Evolutionary conservation across 1,140 invertebrate genomes (phyloP), one percentile per base, ranked within the genome.

Genomic region (Pseudomyrmex dendroicus): DNA sequence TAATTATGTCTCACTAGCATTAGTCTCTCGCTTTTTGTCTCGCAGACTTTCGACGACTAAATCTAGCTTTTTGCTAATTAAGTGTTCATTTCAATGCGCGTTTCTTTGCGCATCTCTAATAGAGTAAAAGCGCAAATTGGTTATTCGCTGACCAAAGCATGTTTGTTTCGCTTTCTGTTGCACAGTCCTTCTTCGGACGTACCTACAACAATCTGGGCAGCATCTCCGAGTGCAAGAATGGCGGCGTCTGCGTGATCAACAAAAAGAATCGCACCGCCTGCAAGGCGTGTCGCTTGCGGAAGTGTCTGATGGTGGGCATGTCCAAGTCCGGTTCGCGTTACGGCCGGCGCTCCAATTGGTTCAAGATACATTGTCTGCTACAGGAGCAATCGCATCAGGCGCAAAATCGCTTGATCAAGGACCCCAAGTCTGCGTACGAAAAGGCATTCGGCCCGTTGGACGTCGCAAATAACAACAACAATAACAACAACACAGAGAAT

Each of bases 261-360:
- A 98, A 98, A 94, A 98, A 98, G 94, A 99, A 98, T 92, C 95
- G 98, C 46, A 99, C 98, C 17, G 97, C 98, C 10, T 99, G 98
- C 94, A 99, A 99, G 93, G 97, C 98, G 0, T 99, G 98, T 92
- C 95, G 98, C 2, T 95, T 99, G 77, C 95, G 97, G 67, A 99
- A 99, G 93, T 99, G 98, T 92, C 95, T 99, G 9, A 94, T 97
- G 92, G 98, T 98, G 35, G 98, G 98, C 56, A 99, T 99, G 98
- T 98, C 97, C 35, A 98, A 99, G 93, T 98, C 98, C 77, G 98
- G 98, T 5, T 98, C 97, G 2, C 95, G 97, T 15, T 98, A 98
- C 92, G 98, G 97, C 5, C 95, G 98, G 2, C 95, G 98, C 63
- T 98, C 97, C 52, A 98, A 98, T 93, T 98, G 97, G 97, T 98